Percentiles rank a stretch among this genome's conserved stretches.
phyloP scores from a whole-genome alignment of 2,113 vertebrate genomes.

The Nothoprocta perdicaria region DNA sequence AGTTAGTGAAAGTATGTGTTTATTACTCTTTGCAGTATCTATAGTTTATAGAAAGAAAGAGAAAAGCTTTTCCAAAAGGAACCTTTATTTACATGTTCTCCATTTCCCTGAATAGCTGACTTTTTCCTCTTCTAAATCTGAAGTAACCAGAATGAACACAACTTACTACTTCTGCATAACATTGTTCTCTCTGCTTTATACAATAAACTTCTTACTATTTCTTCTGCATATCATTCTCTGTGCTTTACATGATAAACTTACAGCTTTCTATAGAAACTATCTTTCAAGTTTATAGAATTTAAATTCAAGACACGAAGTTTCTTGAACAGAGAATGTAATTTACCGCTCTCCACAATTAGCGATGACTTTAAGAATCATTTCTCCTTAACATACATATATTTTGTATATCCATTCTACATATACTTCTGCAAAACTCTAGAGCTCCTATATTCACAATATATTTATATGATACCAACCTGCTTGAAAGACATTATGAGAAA shows the following conservation, averaged over 20 bases:
- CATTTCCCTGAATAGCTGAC: not conserved
- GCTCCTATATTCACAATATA: not conserved
- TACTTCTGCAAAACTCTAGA: not conserved
- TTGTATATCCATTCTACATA: not conserved
- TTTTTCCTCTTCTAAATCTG: not conserved
- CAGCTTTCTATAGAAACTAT: not conserved
- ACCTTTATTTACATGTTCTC: not conserved
- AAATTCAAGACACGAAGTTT: not conserved
- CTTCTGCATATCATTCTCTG: not conserved
- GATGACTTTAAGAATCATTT: not conserved
- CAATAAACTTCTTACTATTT: not conserved
- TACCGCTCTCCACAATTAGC: not conserved
- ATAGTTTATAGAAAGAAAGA: not conserved
- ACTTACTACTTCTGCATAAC: not conserved
- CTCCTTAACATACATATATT: not conserved
- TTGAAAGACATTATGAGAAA: not conserved
- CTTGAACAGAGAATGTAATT: not conserved
- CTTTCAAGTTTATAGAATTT: not conserved
- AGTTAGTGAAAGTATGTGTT: not conserved
- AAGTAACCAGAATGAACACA: not conserved
- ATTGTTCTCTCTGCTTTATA: not conserved
- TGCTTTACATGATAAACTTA: not conserved
- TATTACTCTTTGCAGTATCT: not conserved
- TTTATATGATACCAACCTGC: not conserved
- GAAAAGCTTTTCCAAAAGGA: not conserved